Conservation (phyloP, 2,888 invertebrate genomes). For the Leptinotarsa peninsularis region DNA sequence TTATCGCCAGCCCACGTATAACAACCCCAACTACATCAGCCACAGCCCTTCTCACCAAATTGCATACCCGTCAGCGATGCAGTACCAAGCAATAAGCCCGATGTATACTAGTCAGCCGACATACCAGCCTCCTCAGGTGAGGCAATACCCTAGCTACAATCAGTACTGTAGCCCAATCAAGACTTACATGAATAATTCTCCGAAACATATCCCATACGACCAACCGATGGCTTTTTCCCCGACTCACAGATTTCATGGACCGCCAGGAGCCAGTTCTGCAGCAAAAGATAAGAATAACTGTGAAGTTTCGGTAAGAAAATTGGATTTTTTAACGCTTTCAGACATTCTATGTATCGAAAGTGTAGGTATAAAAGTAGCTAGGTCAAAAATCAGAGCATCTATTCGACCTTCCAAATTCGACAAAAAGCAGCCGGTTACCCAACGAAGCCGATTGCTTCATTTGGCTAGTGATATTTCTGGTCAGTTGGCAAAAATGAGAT, state of each 20-base stretch:
- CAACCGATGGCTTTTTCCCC: conserved; percentile 47
- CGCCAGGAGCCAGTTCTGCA: conserved; percentile 24
- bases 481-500: no score
- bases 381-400: no score
- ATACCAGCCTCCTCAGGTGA: conserved; percentile 53
- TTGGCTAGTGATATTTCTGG: no score
- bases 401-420: no score
- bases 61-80: conserved; percentile 59
- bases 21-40: conserved; percentile 49
- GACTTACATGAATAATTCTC: conserved; percentile 53
- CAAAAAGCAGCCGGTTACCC: no score
- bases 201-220: conserved; percentile 60
- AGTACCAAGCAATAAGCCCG: conserved; percentile 61
- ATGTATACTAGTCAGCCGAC: conserved; percentile 57
- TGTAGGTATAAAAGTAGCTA: no score
- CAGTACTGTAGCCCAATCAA: conserved; percentile 55
- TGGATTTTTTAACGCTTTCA: not conserved
- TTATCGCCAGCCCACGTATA: conserved; percentile 53
- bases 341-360: no score
- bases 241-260: conserved; percentile 55
- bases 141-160: conserved; percentile 56
- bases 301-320: conserved; percentile 30
- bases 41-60: conserved; percentile 50
- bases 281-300: conserved; percentile 19
- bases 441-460: no score